phyloP scores from a whole-genome alignment of 2,113 vertebrate genomes.

The Chroicocephalus ridibundus region DNA sequence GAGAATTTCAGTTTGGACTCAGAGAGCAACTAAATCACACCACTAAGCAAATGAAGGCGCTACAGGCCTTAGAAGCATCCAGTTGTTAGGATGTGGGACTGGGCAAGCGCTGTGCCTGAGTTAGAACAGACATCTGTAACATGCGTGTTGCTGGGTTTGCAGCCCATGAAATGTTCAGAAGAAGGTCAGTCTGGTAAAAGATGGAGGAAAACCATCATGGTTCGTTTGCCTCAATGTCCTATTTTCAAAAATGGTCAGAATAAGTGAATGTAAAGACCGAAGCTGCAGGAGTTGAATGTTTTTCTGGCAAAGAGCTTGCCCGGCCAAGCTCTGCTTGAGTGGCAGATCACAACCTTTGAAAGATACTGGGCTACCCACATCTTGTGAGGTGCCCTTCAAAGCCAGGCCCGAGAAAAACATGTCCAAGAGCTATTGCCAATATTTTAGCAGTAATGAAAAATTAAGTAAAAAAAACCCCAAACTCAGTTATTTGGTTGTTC shows the following conservation, averaged over 20 bases:
- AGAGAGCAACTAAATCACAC: neutral
- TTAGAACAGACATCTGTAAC: neutral
- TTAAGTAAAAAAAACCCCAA: rapidly evolving
- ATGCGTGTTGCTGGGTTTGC: neutral
- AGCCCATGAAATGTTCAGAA: neutral
- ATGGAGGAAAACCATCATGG: neutral
- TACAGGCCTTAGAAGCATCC: neutral
- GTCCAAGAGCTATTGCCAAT: neutral
- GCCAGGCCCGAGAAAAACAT: neutral
- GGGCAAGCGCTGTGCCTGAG: neutral
- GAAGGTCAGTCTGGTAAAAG: neutral
- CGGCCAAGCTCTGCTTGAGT: neutral
- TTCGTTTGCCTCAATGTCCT: neutral
- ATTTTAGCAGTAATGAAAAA: neutral
- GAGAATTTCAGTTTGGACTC: neutral
- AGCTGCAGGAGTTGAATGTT: neutral
- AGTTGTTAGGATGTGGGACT: neutral
- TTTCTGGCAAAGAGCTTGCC: neutral
- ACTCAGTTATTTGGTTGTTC: neutral
- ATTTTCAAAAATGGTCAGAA: neutral
- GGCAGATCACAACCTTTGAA: neutral
- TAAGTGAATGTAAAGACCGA: neutral
- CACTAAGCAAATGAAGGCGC: neutral
- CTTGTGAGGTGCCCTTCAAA: neutral
- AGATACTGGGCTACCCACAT: neutral